Evolutionary conservation across 2,113 vertebrate species (phyloP).

Genomic region (Coptodon bakossiorum): DNA sequence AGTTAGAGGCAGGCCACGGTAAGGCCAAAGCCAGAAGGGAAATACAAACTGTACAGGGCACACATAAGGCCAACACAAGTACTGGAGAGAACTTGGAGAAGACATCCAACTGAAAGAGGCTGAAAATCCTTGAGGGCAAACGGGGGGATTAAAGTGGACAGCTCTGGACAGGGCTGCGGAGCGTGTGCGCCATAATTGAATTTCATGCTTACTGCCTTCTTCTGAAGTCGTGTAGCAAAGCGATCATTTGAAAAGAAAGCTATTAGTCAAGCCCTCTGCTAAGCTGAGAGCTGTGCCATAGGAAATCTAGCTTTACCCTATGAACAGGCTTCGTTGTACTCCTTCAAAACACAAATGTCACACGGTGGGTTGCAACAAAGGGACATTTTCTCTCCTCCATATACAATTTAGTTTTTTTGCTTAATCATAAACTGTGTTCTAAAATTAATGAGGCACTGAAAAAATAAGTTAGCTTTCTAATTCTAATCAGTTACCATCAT

Average conservation of each 20-base stretch:
- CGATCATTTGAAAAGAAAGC: slow-evolving; percentile 86
- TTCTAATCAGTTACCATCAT: not conserved
- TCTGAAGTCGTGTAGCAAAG: slow-evolving; percentile 95
- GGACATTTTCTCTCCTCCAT: not conserved
- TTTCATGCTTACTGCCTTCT: slow-evolving; percentile 86
- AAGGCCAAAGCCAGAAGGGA: not conserved
- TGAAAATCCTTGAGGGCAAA: slow-evolving; percentile 59
- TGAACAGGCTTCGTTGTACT: slow-evolving; percentile 32
- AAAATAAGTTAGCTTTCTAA: not conserved
- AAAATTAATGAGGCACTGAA: not conserved
- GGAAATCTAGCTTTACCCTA: slow-evolving; percentile 71
- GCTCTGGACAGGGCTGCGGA: slow-evolving; percentile 76
- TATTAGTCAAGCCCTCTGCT: slow-evolving; percentile 71
- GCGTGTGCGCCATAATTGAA: slow-evolving; percentile 85
- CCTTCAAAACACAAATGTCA: slow-evolving; percentile 58
- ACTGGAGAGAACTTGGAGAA: not conserved
- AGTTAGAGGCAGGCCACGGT: not conserved
- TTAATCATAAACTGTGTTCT: not conserved
- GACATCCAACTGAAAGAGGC: slow-evolving; percentile 16
- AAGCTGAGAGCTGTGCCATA: slow-evolving; percentile 62
- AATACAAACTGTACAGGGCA: not conserved
- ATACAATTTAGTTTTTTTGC: not conserved
- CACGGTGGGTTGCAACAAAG: slow-evolving; percentile 14
- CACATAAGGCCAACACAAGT: not conserved
- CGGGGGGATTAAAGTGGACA: slow-evolving; percentile 80